Percentiles rank a stretch among this genome's conserved stretches.
phyloP scores from a whole-genome alignment of 2,888 invertebrate genomes.

The Lithosia quadra region DNA sequence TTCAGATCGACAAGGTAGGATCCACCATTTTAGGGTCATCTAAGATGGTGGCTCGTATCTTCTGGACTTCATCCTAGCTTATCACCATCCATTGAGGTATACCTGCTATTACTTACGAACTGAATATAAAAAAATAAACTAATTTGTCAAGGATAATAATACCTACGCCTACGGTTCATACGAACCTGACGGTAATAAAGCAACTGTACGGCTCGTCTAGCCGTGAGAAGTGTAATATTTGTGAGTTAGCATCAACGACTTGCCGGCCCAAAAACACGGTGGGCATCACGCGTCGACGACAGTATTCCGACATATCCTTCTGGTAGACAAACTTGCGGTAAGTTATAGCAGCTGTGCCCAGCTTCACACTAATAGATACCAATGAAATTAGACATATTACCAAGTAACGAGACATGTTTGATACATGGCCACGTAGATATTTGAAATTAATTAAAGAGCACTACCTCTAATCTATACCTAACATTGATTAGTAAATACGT shows the following conservation, averaged over 20 bases:
- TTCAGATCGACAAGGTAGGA: too few species aligned
- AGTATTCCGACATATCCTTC: slow-evolving; percentile 77
- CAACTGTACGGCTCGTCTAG: slow-evolving; percentile 77
- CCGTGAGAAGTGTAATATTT: slow-evolving; percentile 72
- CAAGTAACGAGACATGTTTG: slow-evolving; percentile 35
- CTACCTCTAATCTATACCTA: background rate
- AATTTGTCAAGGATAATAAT: background rate
- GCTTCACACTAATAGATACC: slow-evolving; percentile 24
- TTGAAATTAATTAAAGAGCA: background rate
- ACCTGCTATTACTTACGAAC: too few species aligned
- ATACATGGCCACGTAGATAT: slow-evolving; percentile 40
- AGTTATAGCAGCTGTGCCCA: slow-evolving; percentile 26
- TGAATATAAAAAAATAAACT: too few species aligned
- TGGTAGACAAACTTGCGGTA: slow-evolving; percentile 63
- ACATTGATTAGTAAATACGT: background rate
- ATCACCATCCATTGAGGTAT: too few species aligned
- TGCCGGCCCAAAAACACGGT: slow-evolving; percentile 76
- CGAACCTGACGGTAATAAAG: slow-evolving; percentile 73
- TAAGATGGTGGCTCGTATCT: too few species aligned
- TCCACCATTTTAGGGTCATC: too few species aligned
- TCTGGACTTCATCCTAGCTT: too few species aligned
- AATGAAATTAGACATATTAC: slow-evolving; percentile 27
- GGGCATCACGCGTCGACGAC: slow-evolving; percentile 72
- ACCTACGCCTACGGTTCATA: background rate
- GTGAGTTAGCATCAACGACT: slow-evolving; percentile 69